Conservation (phyloP, 2,888 invertebrate species). For the Erebia aethiops region DNA sequence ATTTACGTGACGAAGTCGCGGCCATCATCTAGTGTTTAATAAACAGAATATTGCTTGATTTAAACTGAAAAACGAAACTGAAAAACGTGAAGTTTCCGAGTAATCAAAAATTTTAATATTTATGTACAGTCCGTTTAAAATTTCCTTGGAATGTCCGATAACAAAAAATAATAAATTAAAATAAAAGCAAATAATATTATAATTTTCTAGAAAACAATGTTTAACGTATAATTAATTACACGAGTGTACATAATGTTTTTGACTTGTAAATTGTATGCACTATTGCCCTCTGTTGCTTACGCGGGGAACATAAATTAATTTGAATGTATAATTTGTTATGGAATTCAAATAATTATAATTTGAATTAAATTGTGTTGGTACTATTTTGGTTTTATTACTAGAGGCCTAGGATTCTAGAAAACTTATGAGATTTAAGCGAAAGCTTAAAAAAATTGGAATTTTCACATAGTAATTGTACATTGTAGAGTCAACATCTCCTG, state of each 20-base stretch:
- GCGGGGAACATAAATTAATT: conserved; percentile 26
- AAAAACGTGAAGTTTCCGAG: no score
- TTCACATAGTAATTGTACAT: no score
- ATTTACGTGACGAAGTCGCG: no score
- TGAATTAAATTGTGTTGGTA: not conserved
- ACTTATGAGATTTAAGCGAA: no score
- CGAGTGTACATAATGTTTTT: not conserved
- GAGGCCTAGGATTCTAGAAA: not conserved
- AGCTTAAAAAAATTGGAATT: no score
- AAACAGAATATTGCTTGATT: no score
- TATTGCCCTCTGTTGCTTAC: conserved; percentile 19
- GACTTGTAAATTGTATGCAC: conserved; percentile 35
- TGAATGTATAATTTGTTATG: conserved; percentile 18
- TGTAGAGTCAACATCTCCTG: no score
- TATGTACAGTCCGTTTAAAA: no score
- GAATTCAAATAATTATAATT: conserved; percentile 12
- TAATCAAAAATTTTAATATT: no score
- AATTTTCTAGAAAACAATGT: not conserved
- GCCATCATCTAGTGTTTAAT: no score
- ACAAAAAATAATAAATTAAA: conserved; percentile 1
- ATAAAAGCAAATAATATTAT: not conserved
- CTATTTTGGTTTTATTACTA: not conserved
- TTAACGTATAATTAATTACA: not conserved
- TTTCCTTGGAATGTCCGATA: no score
- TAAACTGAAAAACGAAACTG: no score